Evolutionary conservation across 2,888 invertebrate species (phyloP), one percentile per base, ranked within the genome.

Genomic region (Thecophora atra): DNA sequence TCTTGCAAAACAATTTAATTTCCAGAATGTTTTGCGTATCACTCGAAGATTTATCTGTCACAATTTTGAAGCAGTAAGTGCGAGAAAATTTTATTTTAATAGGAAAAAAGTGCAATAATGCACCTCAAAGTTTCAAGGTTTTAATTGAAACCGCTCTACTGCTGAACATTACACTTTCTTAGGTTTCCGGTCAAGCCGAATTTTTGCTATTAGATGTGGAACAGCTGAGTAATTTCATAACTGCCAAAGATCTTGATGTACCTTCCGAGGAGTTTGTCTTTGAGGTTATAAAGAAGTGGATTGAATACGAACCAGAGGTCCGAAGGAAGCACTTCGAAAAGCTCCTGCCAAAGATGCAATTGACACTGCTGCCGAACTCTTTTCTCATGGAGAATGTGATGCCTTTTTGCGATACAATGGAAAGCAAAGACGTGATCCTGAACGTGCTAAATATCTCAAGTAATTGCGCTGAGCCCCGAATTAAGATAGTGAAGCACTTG

Each of bases 191-290:
- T 4, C 26, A 62, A n/a, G 13, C 24, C 4, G 62, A 62, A 1
- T 62, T 62, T 19, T 30, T 62, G 4, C 13, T 28, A 30, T 30
- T 62, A n/a, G 7, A 4, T 30, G 28, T n/a, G 0, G 15, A 13
- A 2, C 62, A 62, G 30, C 30, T 62, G 30, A 30, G 28, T 30
- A 8, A 62, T 30, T 30, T 62, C 15, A 11, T 62, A 11, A 37
- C 62, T 17, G 37, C 3, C 4, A 11, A 62, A 17, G 7, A 30
- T 13, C 37, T 62, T 3, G 7, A 3, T 30, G 37, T 65, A 17
- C 47, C 51, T 3, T 26, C 51, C 13, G 65, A 65, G n/a, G 51
- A 65, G 28, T 19, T 24, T 24, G 52, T 65, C 47, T 65, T 51
- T 51, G 15, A 17, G 11, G 28, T 21, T 21, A 15, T 65, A 1